Evolutionary conservation across 2,113 vertebrate genomes (phyloP).

Genomic region (Heterocephalus glaber): DNA sequence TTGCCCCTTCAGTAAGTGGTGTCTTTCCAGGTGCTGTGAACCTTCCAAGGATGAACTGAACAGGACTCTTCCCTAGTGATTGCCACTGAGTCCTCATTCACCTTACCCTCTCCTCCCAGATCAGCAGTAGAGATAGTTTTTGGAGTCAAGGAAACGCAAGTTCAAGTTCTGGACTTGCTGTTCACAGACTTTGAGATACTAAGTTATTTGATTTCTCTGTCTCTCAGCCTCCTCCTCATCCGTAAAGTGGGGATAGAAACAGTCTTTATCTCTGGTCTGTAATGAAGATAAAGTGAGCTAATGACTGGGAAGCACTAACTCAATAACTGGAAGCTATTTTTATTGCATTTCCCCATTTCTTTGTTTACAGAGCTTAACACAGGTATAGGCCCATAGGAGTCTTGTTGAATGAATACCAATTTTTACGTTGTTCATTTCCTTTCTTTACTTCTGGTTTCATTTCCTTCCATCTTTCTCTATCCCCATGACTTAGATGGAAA

Average conservation of each 20-base stretch:
- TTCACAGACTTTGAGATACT: not conserved
- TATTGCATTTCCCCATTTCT: not conserved
- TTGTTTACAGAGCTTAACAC: not conserved
- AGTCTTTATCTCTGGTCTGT: not conserved
- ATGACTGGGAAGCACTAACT: not conserved
- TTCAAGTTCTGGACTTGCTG: slow-evolving; percentile 34
- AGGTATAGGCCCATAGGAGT: not conserved
- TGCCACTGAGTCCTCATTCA: not conserved
- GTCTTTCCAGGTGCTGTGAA: not conserved
- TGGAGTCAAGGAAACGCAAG: not conserved
- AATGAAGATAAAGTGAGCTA: not conserved
- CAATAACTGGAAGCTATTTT: not conserved
- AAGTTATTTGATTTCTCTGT: not conserved
- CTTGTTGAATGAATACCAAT: not conserved
- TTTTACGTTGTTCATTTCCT: not conserved
- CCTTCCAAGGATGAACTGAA: not conserved
- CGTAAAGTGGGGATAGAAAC: not conserved
- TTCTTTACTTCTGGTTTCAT: slow-evolving; percentile 3
- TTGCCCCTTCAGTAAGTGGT: not conserved
- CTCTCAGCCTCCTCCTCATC: slow-evolving; percentile 10
- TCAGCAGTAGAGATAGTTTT: not conserved
- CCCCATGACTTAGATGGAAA: not conserved
- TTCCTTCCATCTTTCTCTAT: slow-evolving; percentile 11
- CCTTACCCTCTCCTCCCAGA: not conserved
- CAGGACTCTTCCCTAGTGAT: not conserved